A percentile compares a stretch with the other conserved stretches of the same genome.
phyloP scores from a whole-genome alignment of 2,888 invertebrate genomes.

The Chymomyza procnemis region DNA sequence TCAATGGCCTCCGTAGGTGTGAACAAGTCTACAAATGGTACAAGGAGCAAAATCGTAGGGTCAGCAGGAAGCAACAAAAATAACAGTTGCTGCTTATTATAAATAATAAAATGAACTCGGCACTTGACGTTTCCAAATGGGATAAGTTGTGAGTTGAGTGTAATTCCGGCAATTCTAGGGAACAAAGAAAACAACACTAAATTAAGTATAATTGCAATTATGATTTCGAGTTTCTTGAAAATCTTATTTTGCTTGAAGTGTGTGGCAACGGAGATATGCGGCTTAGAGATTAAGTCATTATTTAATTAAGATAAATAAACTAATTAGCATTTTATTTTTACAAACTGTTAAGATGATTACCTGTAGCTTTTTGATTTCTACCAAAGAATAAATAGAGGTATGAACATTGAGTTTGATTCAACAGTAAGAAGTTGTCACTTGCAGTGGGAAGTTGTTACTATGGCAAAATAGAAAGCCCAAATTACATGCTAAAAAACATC shows the following conservation, averaged over 20 bases:
- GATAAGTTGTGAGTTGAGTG: not conserved
- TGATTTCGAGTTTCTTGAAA: not conserved
- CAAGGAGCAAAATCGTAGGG: not conserved
- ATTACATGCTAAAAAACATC: too few species aligned
- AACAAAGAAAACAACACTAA: not conserved
- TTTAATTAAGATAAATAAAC: not conserved
- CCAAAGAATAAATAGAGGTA: too few species aligned
- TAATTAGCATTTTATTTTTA: too few species aligned
- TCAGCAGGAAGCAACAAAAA: not conserved
- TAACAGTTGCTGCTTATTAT: not conserved
- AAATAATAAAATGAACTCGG: not conserved
- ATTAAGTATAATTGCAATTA: not conserved
- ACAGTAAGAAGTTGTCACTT: too few species aligned
- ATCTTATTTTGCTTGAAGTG: not conserved
- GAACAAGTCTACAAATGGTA: not conserved
- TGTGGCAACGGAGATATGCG: too few species aligned
- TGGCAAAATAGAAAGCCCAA: too few species aligned
- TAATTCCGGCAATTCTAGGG: not conserved
- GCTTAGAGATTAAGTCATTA: not conserved
- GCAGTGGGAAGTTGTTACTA: too few species aligned
- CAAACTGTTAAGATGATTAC: too few species aligned
- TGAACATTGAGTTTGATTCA: too few species aligned
- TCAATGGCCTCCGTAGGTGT: not conserved
- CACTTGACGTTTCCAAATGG: not conserved
- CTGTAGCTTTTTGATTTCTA: too few species aligned